Evolutionary conservation across 1,140 invertebrate species (phyloP).

Genomic region (Conus ventricosus): DNA sequence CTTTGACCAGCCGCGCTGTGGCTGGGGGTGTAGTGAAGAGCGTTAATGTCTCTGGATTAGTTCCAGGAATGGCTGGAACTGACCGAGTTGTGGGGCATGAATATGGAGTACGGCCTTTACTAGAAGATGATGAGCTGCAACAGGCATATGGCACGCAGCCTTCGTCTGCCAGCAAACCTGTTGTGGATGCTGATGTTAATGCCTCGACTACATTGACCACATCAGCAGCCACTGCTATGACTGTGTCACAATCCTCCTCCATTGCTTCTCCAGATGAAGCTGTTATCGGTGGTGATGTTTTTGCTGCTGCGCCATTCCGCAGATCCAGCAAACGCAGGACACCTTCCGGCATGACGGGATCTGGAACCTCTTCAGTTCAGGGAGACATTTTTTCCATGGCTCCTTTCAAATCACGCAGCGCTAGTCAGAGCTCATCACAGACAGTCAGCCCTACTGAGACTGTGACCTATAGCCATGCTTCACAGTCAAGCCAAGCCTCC

Average conservation of each 20-base stretch:
- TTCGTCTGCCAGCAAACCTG: conserved; percentile 45
- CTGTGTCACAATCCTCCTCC: conserved; percentile 36
- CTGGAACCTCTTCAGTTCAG: conserved; percentile 38
- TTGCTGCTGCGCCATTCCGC: conserved; percentile 73
- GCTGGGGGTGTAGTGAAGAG: not conserved
- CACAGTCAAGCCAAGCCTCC: conserved; percentile 29
- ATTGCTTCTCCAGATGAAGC: conserved; percentile 41
- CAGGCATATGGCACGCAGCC: conserved; percentile 75
- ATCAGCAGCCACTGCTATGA: conserved; percentile 16
- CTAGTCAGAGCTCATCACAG: conserved; percentile 36
- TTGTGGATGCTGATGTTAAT: conserved; percentile 40
- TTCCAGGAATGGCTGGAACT: conserved; percentile 15
- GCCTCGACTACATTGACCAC: conserved; percentile 36
- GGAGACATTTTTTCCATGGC: conserved; percentile 61
- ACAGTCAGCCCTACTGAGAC: conserved; percentile 35
- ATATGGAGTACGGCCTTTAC: conserved; percentile 85
- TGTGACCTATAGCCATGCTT: not conserved
- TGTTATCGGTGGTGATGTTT: conserved; percentile 62
- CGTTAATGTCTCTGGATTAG: not conserved
- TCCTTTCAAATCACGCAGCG: conserved; percentile 55
- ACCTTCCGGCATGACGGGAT: conserved; percentile 47
- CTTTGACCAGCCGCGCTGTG: not conserved
- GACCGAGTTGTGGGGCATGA: conserved; percentile 83
- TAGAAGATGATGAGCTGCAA: conserved; percentile 86
- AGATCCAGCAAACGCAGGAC: conserved; percentile 60